These are phyloP conservation scores for Erythrocebus patas DNA, from an alignment of 2,113 vertebrate species.

Conservation along the genomic window DNA sequence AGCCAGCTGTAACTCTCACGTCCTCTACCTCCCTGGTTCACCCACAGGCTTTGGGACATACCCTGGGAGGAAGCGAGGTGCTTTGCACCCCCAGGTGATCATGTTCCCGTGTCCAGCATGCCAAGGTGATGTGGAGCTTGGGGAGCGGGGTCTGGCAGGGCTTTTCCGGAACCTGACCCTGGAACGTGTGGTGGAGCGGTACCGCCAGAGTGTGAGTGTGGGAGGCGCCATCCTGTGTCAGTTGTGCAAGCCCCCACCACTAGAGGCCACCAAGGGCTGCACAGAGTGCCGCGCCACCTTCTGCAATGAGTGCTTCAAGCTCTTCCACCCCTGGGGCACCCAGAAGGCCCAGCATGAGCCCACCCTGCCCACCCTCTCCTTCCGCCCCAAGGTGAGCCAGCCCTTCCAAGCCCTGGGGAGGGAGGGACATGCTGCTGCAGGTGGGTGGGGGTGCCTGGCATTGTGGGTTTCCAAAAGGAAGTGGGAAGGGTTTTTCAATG, in stretches of 20 bases:
- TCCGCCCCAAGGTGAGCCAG: conserved; percentile 93
- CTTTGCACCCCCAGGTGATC: conserved; percentile 85
- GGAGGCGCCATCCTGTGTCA: conserved; percentile 93
- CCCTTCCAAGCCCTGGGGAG: neutral
- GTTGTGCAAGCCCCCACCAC: conserved; percentile 93
- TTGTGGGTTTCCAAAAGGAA: neutral
- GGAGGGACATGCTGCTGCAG: neutral
- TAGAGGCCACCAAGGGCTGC: conserved; percentile 97
- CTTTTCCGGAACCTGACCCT: conserved; percentile 96
- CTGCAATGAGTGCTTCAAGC: conserved; percentile 98
- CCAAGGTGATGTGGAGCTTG: conserved; percentile 93
- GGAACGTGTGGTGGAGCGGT: conserved; percentile 96
- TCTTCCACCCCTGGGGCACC: conserved; percentile 98
- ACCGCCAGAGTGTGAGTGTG: conserved; percentile 83
- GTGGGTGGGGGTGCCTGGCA: neutral
- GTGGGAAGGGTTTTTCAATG: neutral
- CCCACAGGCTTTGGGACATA: conserved; percentile 91
- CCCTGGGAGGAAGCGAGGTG: conserved; percentile 90
- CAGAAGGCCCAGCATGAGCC: conserved; percentile 96
- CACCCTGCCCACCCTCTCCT: conserved; percentile 93
- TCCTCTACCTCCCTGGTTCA: neutral
- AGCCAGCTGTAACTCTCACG: neutral
- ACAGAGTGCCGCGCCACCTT: conserved; percentile 96
- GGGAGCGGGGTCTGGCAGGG: conserved; percentile 91
- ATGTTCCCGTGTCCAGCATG: conserved; percentile 94